A percentile compares a stretch with the other conserved stretches of the same genome.
Conservation (phyloP, 2,797 vertebrate genomes). For the Varecia variegata region DNA sequence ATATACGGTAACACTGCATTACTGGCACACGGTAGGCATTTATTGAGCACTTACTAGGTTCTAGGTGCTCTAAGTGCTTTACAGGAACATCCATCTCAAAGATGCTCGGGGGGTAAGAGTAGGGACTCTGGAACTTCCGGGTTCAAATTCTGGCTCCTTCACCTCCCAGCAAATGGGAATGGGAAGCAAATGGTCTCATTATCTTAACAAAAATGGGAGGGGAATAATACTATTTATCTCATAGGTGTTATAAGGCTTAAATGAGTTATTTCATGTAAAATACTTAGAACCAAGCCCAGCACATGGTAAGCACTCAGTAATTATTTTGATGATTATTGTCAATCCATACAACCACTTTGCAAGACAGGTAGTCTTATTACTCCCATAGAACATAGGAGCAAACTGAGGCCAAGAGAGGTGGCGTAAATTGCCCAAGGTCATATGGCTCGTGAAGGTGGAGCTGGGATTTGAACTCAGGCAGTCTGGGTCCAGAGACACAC, state of each 20-base stretch:
- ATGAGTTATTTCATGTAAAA: constrained; percentile 15
- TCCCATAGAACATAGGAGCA: background rate
- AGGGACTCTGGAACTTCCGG: background rate
- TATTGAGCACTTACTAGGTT: background rate
- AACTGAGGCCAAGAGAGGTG: background rate
- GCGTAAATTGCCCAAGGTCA: background rate
- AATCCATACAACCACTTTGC: background rate
- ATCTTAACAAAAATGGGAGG: background rate
- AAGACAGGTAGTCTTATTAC: background rate
- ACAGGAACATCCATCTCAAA: background rate
- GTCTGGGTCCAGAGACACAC: background rate
- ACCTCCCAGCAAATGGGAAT: background rate
- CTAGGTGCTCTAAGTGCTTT: background rate
- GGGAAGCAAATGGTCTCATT: background rate
- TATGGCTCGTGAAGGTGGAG: background rate
- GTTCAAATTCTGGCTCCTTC: background rate
- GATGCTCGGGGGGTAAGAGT: background rate
- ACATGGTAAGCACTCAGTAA: background rate
- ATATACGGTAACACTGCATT: too few species aligned
- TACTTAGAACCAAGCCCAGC: background rate
- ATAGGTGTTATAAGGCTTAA: background rate
- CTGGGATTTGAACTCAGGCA: background rate
- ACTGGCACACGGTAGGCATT: background rate
- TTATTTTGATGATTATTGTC: background rate
- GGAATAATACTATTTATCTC: background rate